Evolutionary conservation across 2,113 vertebrate genomes (phyloP), one percentile per base, ranked within the genome.

Genomic region (Rynchops niger): DNA sequence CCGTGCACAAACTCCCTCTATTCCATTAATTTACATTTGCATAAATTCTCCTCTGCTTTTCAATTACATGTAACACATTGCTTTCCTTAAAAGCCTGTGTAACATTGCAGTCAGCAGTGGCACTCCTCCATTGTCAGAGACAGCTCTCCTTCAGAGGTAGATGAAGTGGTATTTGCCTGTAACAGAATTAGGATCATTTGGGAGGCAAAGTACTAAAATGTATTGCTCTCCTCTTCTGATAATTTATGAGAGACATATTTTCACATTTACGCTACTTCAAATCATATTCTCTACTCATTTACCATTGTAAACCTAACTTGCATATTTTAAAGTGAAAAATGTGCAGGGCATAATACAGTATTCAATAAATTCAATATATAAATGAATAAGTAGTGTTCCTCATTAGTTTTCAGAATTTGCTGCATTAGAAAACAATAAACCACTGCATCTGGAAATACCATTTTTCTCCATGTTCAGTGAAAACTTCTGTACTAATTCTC

Each of bases 1-100:
- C 47, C 40, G 40, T 40, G 30, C 56, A 88, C 12, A 79, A 77
- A 52, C 30, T 86, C 62, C 43, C 6, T 61, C 40, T 82, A 43
- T 90, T 93, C 45, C 45, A 88, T 88, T 92, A 93, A 77, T 88
- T 96, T 90, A 80, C 80, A 80, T 86, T 80, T 80, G 49, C 73
- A 83, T 86, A 92, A 69, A 50, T 77, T 81, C 90, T 77, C 25
- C 27, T 70, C 62, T 93, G 52, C 70, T 88, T 93, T 92, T 97
- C 82, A 82, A 17, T 92, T 83, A 45, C 55, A 70, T 49, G 11
- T 61, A 73, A 62, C 49, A 56, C 79, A 36, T 9, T 82, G 62
- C 30, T 83, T 92, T 85, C 69, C 40, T 86, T 86, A 61, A 86
- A 95, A 84, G 73, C 22, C n/a, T 45, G 12, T 26, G 19, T 66